A percentile compares a stretch with the other conserved stretches of the same genome.
Evolutionary conservation across 2,797 vertebrate species (phyloP).

Genomic region (Thalassophryne amazonica): DNA sequence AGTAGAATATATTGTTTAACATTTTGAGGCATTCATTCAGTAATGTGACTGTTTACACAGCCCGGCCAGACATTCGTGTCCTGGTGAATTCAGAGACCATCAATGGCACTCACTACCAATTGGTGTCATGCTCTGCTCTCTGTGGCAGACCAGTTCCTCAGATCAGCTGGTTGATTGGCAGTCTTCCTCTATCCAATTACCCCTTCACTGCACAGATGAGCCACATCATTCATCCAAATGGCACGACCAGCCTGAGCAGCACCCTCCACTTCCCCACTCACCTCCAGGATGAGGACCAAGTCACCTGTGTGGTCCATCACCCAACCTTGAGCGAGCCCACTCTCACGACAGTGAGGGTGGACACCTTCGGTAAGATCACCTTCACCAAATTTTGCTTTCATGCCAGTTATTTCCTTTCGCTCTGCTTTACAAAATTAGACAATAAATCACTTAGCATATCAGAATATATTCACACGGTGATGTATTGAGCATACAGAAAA

Average conservation of each 20-base stretch:
- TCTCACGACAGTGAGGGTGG: constrained; percentile 49
- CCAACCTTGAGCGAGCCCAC: constrained; percentile 44
- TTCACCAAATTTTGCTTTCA: no score
- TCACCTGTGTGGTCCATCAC: constrained; percentile 69
- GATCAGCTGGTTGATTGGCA: constrained; percentile 66
- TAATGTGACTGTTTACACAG: no score
- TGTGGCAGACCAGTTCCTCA: constrained; percentile 56
- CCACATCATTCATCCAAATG: constrained; percentile 39
- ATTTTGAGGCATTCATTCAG: no score
- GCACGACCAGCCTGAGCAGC: constrained; percentile 61
- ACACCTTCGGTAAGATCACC: constrained; percentile 65
- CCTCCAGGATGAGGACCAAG: constrained; percentile 62
- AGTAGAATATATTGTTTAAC: no score
- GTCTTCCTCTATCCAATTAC: constrained; percentile 13
- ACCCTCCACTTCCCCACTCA: constrained; percentile 69
- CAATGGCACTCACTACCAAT: constrained; percentile 65
- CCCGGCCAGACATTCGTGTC: constrained; percentile 53
- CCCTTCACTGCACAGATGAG: constrained; percentile 29
- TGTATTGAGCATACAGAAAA: constrained; percentile 11
- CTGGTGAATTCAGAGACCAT: constrained; percentile 39
- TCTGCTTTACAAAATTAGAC: constrained; percentile 42
- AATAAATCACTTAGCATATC: constrained; percentile 45
- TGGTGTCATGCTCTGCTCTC: constrained; percentile 62
- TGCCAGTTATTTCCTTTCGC: constrained; percentile 29
- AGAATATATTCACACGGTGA: constrained; percentile 28